Evolutionary conservation across 2,797 vertebrate genomes (phyloP).

Genomic region (Pseudochirops cupreus): DNA sequence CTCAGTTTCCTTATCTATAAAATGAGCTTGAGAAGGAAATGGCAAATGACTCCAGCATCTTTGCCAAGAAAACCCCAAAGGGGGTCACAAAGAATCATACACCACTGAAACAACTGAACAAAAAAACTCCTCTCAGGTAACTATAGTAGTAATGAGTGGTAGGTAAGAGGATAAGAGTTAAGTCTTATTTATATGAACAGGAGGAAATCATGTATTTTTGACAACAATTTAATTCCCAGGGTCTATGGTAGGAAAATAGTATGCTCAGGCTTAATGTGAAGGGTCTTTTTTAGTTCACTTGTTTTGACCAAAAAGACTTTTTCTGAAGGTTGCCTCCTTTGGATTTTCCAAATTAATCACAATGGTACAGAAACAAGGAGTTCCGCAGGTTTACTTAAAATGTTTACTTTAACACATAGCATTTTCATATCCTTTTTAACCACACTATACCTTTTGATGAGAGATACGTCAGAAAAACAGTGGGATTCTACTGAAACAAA

Average conservation of each 20-base stretch:
- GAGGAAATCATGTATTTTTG: conserved; percentile 11
- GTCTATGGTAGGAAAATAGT: not conserved
- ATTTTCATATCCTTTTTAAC: conserved; percentile 28
- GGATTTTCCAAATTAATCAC: not conserved
- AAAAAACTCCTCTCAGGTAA: not conserved
- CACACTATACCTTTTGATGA: not conserved
- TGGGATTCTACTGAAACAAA: conserved; percentile 41
- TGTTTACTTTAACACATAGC: not conserved
- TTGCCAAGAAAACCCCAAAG: not conserved
- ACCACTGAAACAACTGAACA: not conserved
- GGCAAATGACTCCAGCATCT: not conserved
- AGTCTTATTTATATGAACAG: conserved; percentile 7
- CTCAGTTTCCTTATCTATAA: not conserved
- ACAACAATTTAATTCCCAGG: conserved; percentile 24
- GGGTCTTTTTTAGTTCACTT: not conserved
- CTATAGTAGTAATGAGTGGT: not conserved
- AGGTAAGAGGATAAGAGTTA: conserved; percentile 6
- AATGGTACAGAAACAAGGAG: conserved; percentile 24
- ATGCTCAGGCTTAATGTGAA: not conserved
- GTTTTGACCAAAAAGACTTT: not conserved
- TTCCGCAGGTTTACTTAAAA: not conserved
- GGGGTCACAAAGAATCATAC: not conserved
- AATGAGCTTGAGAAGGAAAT: not conserved
- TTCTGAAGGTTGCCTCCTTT: not conserved
- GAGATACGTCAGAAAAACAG: not conserved